These are phyloP conservation scores for Agrenia bidenticulata DNA, from an alignment of 2,888 invertebrate genomes.

Conservation along the genomic window DNA sequence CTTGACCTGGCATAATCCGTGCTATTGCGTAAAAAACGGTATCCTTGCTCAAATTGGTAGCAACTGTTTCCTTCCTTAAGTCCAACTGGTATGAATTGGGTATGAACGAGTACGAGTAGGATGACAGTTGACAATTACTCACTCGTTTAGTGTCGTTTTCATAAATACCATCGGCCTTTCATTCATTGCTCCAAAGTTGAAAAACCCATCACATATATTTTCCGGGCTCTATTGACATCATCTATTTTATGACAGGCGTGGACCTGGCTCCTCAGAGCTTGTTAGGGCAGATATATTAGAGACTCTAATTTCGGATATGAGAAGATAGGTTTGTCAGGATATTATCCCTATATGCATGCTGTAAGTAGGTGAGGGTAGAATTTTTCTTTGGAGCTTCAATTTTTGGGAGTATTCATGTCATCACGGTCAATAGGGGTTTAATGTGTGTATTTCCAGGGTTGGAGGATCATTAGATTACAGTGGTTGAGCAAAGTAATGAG, in stretches of 20 bases:
- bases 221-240: conserved; percentile 18
- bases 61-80: conserved; percentile 17
- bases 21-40: conserved; percentile 6
- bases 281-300: no score
- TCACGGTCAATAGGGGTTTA: no score
- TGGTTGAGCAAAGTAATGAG: no score
- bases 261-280: no score
- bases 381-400: no score
- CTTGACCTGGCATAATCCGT: conserved; percentile 12
- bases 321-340: no score
- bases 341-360: no score
- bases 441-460: no score
- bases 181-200: not conserved
- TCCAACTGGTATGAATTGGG: not conserved
- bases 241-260: conserved; percentile 12
- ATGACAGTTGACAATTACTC: conserved; percentile 25
- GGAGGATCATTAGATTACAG: no score
- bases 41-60: conserved; percentile 9
- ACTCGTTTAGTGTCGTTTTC: conserved; percentile 13
- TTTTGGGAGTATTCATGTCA: no score
- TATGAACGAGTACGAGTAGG: not conserved
- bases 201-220: conserved; percentile 17
- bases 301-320: no score
- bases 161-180: conserved; percentile 2
- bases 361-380: no score